phyloP scores from a whole-genome alignment of 2,888 invertebrate species.

The Bugulina stolonifera region DNA sequence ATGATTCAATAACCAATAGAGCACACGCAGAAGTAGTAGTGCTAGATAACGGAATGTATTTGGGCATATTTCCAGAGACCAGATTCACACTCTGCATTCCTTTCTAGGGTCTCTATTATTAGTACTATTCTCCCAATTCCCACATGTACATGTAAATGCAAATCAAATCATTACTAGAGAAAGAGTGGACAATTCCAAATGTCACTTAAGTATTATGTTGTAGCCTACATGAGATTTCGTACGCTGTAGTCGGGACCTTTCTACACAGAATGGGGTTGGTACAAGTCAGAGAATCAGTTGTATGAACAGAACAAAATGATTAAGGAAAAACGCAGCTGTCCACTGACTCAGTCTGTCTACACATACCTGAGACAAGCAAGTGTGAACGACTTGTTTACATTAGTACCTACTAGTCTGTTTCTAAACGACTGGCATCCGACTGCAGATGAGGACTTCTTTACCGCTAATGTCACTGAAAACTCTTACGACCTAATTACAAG shows the following conservation, averaged over 20 bases:
- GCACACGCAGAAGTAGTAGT: too few relatives aligned
- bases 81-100: too few relatives aligned
- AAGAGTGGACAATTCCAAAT: too few relatives aligned
- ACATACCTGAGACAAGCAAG: background rate
- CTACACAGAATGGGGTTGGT: slow-evolving; percentile 20
- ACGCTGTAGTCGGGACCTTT: slow-evolving; percentile 4
- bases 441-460: slow-evolving; percentile 3
- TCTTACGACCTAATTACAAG: background rate
- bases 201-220: too few relatives aligned
- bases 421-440: background rate
- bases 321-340: background rate
- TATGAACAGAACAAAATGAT: background rate
- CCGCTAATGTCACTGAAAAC: background rate
- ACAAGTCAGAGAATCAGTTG: background rate
- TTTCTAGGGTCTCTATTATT: too few relatives aligned
- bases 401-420: background rate
- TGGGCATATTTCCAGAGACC: too few relatives aligned
- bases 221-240: too few relatives aligned
- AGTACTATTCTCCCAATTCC: too few relatives aligned
- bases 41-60: too few relatives aligned
- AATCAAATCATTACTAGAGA: too few relatives aligned
- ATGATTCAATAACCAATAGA: too few relatives aligned
- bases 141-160: too few relatives aligned
- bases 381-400: background rate
- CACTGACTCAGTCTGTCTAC: background rate